A percentile compares a stretch with the other conserved stretches of the same genome.
Evolutionary conservation across 1,140 invertebrate species (phyloP).

Genomic region (Solenopsis fugax): DNA sequence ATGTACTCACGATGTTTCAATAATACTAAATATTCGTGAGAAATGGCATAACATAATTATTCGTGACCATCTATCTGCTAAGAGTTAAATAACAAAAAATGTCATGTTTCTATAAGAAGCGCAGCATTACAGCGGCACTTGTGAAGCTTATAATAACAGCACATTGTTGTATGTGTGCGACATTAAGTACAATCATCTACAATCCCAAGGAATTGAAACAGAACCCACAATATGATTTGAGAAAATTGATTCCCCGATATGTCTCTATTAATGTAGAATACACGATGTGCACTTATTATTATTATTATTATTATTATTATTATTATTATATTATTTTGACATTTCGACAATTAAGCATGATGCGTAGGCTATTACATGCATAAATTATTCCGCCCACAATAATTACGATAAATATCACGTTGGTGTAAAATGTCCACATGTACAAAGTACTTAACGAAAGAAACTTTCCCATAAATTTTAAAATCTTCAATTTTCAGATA

Average conservation of each 20-base stretch:
- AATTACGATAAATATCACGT: conserved; percentile 37
- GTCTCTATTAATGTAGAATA: not conserved
- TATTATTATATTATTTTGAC: conserved; percentile 8
- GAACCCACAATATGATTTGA: conserved; percentile 2
- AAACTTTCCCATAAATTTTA: not conserved
- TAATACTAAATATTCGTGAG: not conserved
- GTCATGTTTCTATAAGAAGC: not conserved
- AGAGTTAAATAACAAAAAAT: not conserved
- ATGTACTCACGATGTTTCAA: not conserved
- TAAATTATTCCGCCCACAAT: conserved; percentile 36
- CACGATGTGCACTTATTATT: too few species aligned
- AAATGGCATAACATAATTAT: not conserved
- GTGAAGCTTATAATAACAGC: not conserved
- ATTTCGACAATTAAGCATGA: conserved; percentile 20
- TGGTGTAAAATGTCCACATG: not conserved
- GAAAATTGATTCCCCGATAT: conserved; percentile 14
- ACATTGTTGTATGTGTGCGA: not conserved
- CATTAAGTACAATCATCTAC: not conserved
- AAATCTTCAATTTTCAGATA: not conserved
- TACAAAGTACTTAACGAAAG: not conserved
- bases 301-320: too few species aligned
- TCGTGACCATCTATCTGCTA: not conserved
- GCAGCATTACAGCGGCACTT: not conserved
- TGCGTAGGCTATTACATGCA: conserved; percentile 14
- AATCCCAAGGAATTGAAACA: conserved; percentile 21